Conservation (phyloP, 2,797 vertebrate genomes). For the Sebastes dallii region DNA sequence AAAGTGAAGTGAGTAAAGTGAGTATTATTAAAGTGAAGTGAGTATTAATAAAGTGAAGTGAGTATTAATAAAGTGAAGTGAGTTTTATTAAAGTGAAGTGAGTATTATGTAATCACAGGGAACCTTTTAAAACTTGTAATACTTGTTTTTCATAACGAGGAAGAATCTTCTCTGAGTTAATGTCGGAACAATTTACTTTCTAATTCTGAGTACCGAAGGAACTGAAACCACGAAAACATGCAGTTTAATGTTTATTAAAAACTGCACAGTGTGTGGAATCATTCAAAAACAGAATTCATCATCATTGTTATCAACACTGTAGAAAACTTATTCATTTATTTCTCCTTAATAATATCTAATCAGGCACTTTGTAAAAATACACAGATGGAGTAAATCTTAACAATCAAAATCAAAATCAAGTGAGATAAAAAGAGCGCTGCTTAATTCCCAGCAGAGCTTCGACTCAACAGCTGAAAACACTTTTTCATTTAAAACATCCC, state of each 20-base stretch:
- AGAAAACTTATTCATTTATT: neutral
- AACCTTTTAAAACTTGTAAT: neutral
- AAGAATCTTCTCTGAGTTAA: neutral
- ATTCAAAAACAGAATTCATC: neutral
- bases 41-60: too few species aligned
- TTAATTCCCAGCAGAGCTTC: neutral
- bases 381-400: neutral
- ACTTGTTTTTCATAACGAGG: too few species aligned
- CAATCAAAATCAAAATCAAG: too few species aligned
- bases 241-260: constrained; percentile 14
- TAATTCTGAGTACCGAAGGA: neutral
- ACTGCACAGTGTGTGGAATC: neutral
- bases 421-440: neutral
- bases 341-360: neutral
- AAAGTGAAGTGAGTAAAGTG: too few species aligned
- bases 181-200: neutral
- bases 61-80: too few species aligned
- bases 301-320: too few species aligned
- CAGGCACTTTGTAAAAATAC: constrained; percentile 6
- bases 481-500: neutral
- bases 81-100: too few species aligned
- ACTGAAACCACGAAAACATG: neutral
- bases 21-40: too few species aligned
- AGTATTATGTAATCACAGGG: neutral
- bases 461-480: neutral